Conservation (phyloP, 2,113 vertebrate species). For the Oryzias woworae region DNA sequence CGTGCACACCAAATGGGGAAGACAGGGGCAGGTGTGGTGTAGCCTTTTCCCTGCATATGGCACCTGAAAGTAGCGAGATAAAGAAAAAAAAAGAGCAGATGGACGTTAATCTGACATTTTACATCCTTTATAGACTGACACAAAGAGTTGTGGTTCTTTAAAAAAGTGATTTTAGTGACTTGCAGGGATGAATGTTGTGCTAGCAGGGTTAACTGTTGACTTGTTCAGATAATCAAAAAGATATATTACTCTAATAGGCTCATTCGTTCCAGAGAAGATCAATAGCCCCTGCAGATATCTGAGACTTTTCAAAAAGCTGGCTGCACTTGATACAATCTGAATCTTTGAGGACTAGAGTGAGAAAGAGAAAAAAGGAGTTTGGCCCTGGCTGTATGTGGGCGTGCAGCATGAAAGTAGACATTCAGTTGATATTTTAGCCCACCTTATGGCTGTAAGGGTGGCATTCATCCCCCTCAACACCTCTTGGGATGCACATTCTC, state of each 20-base stretch:
- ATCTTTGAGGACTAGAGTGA: slow-evolving; percentile 18
- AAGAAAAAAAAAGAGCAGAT: not conserved
- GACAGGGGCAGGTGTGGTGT: slow-evolving; percentile 88
- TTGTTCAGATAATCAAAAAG: slow-evolving; percentile 42
- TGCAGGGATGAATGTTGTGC: slow-evolving; percentile 29
- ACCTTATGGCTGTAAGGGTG: slow-evolving; percentile 92
- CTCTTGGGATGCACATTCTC: slow-evolving; percentile 87
- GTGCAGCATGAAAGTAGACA: slow-evolving; percentile 7
- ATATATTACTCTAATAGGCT: slow-evolving; percentile 52
- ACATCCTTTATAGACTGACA: slow-evolving; percentile 29
- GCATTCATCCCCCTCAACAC: slow-evolving; percentile 86
- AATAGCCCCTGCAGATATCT: slow-evolving; percentile 66
- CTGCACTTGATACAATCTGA: slow-evolving; percentile 40
- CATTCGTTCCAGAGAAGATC: slow-evolving; percentile 47
- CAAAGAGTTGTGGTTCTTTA: not conserved
- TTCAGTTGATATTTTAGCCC: slow-evolving; percentile 20
- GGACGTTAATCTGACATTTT: slow-evolving; percentile 32
- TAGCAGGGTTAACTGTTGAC: slow-evolving; percentile 36
- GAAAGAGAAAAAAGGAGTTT: not conserved
- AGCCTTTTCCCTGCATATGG: slow-evolving; percentile 85
- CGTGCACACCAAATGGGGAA: slow-evolving; percentile 81
- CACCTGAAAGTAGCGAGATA: slow-evolving; percentile 68
- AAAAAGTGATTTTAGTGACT: slow-evolving; percentile 18
- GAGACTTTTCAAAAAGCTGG: slow-evolving; percentile 55
- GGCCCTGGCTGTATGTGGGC: not conserved